Percentiles rank a stretch among this genome's conserved stretches.
phyloP scores from a whole-genome alignment of 2,888 invertebrate species.

The Caenorhabditis drosophilae region DNA sequence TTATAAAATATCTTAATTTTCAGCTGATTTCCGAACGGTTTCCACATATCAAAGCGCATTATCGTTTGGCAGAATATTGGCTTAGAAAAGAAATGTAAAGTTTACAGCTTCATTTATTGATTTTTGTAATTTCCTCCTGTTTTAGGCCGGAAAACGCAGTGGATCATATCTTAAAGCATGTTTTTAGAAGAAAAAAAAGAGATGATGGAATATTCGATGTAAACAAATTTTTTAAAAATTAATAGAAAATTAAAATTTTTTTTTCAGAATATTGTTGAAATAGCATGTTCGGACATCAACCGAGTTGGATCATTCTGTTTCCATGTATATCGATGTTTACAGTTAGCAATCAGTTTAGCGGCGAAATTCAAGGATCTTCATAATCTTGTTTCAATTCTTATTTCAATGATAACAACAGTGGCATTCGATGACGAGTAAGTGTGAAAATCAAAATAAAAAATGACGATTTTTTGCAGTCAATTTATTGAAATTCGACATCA shows the following conservation, averaged over 20 bases:
- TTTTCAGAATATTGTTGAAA: constrained; percentile 40
- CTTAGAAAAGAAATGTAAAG: constrained; percentile 18
- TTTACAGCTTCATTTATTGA: background rate
- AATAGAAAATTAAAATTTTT: background rate
- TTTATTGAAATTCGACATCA: background rate
- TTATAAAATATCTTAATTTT: constrained; percentile 5
- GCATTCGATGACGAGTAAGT: constrained; percentile 38
- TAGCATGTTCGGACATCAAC: constrained; percentile 40
- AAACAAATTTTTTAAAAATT: background rate
- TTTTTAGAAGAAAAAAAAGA: constrained; percentile 41
- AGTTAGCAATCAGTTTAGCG: constrained; percentile 22
- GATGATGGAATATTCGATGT: constrained; percentile 48
- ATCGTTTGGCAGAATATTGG: constrained; percentile 47
- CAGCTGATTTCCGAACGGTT: constrained; percentile 43
- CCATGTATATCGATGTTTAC: constrained; percentile 39
- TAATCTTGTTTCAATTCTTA: constrained; percentile 26
- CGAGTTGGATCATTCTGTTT: constrained; percentile 40
- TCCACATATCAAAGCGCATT: constrained; percentile 50
- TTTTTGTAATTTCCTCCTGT: background rate
- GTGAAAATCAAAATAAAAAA: background rate
- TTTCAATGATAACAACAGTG: constrained; percentile 19
- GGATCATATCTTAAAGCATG: constrained; percentile 38
- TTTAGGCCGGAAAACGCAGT: constrained; percentile 17
- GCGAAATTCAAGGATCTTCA: constrained; percentile 28
- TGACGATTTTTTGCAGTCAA: constrained; percentile 1